Percentiles rank a stretch among this genome's conserved stretches.
Evolutionary conservation across 2,888 invertebrate species (phyloP).

Genomic region (Oasisia sp.): DNA sequence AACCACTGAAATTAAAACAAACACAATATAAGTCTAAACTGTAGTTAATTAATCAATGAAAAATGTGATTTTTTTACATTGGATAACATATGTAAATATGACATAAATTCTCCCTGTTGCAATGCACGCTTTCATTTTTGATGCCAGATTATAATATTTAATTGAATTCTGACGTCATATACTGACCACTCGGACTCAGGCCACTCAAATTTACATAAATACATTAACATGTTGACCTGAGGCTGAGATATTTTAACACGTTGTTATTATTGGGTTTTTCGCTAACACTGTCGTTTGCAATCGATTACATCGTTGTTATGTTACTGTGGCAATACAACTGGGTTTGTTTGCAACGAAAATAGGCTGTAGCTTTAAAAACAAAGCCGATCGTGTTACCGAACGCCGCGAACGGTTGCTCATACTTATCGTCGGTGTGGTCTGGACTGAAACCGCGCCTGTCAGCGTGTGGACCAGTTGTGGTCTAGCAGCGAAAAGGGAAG

Average conservation of each 20-base stretch:
- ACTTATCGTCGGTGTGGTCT: not conserved
- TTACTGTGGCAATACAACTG: not conserved
- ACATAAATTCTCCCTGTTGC: not conserved
- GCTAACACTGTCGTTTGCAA: not conserved
- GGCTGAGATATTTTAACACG: not conserved
- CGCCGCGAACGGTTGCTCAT: not conserved
- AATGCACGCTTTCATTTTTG: not conserved
- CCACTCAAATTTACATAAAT: too few species aligned
- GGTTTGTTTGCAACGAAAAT: not conserved
- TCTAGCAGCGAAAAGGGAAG: not conserved
- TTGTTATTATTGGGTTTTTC: not conserved
- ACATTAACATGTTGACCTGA: too few species aligned
- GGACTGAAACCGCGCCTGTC: not conserved
- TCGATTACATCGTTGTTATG: not conserved
- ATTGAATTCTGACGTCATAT: not conserved
- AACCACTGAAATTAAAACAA: too few species aligned
- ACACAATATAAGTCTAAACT: too few species aligned
- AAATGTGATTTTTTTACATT: not conserved
- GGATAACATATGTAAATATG: not conserved
- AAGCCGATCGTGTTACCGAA: conserved; percentile 9
- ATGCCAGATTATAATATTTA: not conserved
- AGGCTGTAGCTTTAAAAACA: not conserved
- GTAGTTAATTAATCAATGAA: not conserved
- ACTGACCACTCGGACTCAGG: not conserved
- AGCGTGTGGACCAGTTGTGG: not conserved